phyloP scores from a whole-genome alignment of 1,140 invertebrate species.

The Heterodera carotae region DNA sequence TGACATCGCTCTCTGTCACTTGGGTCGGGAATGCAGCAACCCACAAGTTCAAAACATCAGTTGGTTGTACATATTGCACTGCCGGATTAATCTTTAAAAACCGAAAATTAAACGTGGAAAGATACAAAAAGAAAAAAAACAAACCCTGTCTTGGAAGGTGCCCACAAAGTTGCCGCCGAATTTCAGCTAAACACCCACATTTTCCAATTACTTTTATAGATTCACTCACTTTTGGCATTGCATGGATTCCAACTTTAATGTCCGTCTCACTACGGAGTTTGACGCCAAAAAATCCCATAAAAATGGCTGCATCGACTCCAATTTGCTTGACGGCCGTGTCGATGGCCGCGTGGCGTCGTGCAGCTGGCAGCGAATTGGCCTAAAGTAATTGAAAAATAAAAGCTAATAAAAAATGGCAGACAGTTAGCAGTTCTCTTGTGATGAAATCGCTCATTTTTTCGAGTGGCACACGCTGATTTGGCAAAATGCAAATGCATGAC shows the following conservation, averaged over 20 bases:
- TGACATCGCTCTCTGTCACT: background rate
- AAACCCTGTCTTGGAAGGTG: constrained; percentile 9
- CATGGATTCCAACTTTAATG: constrained; percentile 7
- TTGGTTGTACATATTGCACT: constrained; percentile 21
- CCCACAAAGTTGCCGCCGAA: constrained; percentile 6
- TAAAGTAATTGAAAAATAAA: background rate
- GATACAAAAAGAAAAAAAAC: too few species aligned
- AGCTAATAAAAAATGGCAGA: background rate
- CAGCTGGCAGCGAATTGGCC: constrained; percentile 13
- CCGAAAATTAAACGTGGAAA: background rate
- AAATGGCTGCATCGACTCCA: background rate
- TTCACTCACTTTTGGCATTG: background rate
- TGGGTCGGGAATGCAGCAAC: constrained; percentile 4
- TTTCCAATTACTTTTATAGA: background rate
- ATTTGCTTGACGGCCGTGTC: constrained; percentile 10
- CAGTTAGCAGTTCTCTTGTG: constrained; percentile 33
- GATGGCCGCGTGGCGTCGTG: constrained; percentile 12
- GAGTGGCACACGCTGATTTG: constrained; percentile 31
- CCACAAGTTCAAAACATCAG: constrained; percentile 9
- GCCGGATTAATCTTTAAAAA: constrained; percentile 6
- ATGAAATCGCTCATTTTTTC: constrained; percentile 35
- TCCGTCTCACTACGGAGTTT: background rate
- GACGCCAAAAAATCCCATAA: constrained; percentile 14
- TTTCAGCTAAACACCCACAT: background rate
- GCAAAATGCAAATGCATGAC: constrained; percentile 20